These are phyloP conservation scores for Eristalis pertinax DNA, from an alignment of 2,888 invertebrate genomes.

Conservation along the genomic window DNA sequence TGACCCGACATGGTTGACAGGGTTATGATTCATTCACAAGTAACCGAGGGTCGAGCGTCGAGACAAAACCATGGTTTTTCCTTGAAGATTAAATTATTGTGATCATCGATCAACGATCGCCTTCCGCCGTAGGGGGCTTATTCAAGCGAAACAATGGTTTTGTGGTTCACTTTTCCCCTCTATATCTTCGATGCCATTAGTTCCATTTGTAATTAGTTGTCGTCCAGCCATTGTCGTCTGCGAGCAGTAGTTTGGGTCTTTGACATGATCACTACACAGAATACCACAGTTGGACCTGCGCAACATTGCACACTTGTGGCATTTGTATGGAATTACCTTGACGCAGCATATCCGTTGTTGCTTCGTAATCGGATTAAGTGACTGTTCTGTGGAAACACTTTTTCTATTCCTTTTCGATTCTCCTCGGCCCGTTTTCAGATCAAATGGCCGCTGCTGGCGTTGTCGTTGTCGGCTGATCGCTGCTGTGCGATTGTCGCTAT, in stretches of 20 bases:
- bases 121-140: neutral
- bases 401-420: constrained; percentile 37
- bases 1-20: constrained; percentile 53
- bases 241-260: neutral
- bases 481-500: constrained; percentile 48
- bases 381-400: constrained; percentile 45
- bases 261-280: neutral
- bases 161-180: constrained; percentile 5
- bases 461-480: constrained; percentile 27
- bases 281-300: constrained; percentile 32
- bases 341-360: constrained; percentile 61
- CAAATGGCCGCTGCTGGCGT: constrained; percentile 46
- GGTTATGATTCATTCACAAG: constrained; percentile 16
- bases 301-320: constrained; percentile 34
- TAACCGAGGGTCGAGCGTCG: neutral
- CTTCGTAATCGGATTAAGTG: constrained; percentile 64
- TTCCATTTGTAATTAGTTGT: constrained; percentile 37
- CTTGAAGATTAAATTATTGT: constrained; percentile 9
- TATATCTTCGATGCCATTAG: neutral
- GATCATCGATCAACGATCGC: constrained; percentile 28
- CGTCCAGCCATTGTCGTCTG: no score
- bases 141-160: neutral
- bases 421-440: constrained; percentile 29
- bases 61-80: neutral
- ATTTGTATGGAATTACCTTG: constrained; percentile 63